A percentile compares a stretch with the other conserved stretches of the same genome.
Conservation (phyloP, 2,113 vertebrate species). For the Menidia beryllina region DNA sequence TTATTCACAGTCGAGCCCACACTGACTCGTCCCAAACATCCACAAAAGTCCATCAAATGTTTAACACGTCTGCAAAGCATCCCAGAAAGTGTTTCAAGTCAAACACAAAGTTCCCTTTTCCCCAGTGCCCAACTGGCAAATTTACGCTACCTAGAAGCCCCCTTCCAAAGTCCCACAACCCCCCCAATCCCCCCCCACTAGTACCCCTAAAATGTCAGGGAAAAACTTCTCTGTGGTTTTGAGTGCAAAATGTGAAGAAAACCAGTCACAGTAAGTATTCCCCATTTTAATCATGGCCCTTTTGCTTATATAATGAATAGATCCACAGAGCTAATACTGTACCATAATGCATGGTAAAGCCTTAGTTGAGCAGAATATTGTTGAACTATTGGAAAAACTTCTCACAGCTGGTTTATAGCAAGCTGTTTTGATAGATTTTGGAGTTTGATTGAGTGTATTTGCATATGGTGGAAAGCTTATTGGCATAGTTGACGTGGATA, state of each 20-base stretch:
- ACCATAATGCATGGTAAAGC: conserved; percentile 56
- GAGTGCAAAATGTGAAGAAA: conserved; percentile 74
- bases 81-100: conserved; percentile 75
- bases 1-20: conserved; percentile 62
- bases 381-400: conserved; percentile 15
- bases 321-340: conserved; percentile 42
- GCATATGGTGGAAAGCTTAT: not conserved
- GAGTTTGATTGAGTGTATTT: not conserved
- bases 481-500: not conserved
- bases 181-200: too few relatives aligned
- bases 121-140: conserved; percentile 65
- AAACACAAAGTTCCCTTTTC: conserved; percentile 73
- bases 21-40: conserved; percentile 64
- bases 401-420: conserved; percentile 8
- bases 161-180: conserved; percentile 30
- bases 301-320: conserved; percentile 33
- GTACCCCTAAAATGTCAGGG: conserved; percentile 35
- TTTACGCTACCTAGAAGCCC: conserved; percentile 39
- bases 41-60: conserved; percentile 64
- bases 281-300: conserved; percentile 74
- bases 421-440: conserved; percentile 9
- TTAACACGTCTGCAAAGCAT: conserved; percentile 85
- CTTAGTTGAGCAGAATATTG: conserved; percentile 7
- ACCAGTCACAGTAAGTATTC: conserved; percentile 80
- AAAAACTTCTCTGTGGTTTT: conserved; percentile 49